Percentiles rank a stretch among this genome's conserved stretches.
These are phyloP conservation scores for Drosophila saltans DNA, from an alignment of 1,140 invertebrate genomes.

Conservation along the genomic window DNA sequence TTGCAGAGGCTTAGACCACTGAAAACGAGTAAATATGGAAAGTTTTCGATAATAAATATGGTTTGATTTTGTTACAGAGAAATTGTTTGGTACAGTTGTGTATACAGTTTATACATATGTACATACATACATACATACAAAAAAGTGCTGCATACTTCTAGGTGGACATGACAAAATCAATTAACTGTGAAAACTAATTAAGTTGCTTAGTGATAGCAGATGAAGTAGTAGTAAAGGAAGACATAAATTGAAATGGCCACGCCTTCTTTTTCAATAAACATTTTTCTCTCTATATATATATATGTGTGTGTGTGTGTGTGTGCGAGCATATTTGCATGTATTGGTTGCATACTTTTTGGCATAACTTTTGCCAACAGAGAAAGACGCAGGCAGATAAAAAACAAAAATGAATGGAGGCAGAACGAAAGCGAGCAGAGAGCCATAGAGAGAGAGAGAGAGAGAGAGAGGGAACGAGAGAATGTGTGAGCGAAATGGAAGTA, in stretches of 20 bases:
- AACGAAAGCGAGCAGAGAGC: not conserved
- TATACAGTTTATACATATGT: no score
- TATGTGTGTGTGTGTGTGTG: constrained; percentile 11
- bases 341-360: constrained; percentile 67
- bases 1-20: constrained; percentile 62
- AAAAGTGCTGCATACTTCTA: constrained; percentile 37
- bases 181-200: constrained; percentile 82
- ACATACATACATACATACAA: no score
- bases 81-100: not conserved
- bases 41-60: constrained; percentile 64
- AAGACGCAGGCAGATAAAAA: not conserved
- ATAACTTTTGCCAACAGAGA: constrained; percentile 55
- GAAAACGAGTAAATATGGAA: constrained; percentile 1
- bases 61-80: constrained; percentile 54
- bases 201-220: constrained; percentile 46
- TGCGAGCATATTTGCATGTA: constrained; percentile 35
- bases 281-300: no score
- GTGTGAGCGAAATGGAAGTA: not conserved
- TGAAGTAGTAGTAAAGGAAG: not conserved
- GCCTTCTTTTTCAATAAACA: not conserved
- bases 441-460: not conserved
- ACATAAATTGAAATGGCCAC: constrained; percentile 21
- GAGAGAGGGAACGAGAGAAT: not conserved
- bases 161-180: constrained; percentile 67
- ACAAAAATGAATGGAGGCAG: not conserved